Evolutionary conservation across 2,113 vertebrate species (phyloP).

Genomic region (Prietella phreatophila): DNA sequence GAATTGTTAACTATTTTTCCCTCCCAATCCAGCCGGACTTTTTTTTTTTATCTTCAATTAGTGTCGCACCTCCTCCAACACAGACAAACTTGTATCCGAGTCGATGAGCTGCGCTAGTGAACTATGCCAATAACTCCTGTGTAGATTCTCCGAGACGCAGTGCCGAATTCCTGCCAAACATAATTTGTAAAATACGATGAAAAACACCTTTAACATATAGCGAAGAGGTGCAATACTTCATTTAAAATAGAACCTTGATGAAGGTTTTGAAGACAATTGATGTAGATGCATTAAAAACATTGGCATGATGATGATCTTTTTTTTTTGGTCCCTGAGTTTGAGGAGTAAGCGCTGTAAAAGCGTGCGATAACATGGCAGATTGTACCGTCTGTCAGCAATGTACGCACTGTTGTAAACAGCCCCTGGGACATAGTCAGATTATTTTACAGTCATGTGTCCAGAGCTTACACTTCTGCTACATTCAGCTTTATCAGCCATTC

Average conservation of each 20-base stretch:
- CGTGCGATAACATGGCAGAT: not conserved
- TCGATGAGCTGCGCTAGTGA: not conserved
- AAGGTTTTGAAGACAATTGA: not conserved
- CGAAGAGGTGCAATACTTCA: not conserved
- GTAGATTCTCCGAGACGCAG: not conserved
- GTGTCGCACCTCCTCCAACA: not conserved
- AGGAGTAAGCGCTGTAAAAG: not conserved
- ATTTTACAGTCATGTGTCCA: constrained; percentile 20
- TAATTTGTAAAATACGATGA: not conserved
- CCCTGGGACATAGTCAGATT: constrained; percentile 21
- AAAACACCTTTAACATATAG: not conserved
- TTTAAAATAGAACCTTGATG: not conserved
- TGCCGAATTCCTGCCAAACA: not conserved
- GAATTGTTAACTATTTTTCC: not conserved
- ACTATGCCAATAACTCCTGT: not conserved
- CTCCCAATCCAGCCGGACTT: not conserved
- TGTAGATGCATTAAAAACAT: not conserved
- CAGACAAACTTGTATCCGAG: not conserved
- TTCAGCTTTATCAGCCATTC: constrained; percentile 29
- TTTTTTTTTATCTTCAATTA: not conserved
- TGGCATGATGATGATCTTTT: not conserved
- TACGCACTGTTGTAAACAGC: constrained; percentile 10
- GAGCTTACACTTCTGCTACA: constrained; percentile 21
- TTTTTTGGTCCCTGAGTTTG: not conserved
- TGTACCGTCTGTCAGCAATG: not conserved